Evolutionary conservation across 2,888 invertebrate species (phyloP).

Genomic region (Crematogaster levior): DNA sequence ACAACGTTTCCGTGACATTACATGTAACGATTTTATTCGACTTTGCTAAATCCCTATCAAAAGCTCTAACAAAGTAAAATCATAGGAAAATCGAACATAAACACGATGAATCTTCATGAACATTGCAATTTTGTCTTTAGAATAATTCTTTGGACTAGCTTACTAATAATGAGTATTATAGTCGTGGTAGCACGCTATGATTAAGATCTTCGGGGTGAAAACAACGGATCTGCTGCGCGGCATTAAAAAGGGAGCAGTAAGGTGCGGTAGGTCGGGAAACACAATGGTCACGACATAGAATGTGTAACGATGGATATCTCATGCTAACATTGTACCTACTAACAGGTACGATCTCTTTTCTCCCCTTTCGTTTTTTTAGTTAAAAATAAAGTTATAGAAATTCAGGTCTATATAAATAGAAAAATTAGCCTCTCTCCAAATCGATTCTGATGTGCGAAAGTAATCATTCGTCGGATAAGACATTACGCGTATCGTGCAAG

Average conservation of each 20-base stretch:
- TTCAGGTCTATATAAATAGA: neutral
- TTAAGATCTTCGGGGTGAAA: constrained; percentile 46
- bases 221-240: constrained; percentile 34
- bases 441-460: neutral
- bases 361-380: neutral
- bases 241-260: constrained; percentile 53
- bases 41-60: neutral
- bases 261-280: constrained; percentile 53
- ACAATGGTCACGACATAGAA: constrained; percentile 46
- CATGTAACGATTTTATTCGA: neutral
- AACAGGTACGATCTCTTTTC: constrained; percentile 26
- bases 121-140: constrained; percentile 35
- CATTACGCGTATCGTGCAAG: neutral
- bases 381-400: neutral
- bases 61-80: constrained; percentile 13
- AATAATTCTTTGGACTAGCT: constrained; percentile 8
- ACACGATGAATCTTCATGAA: constrained; percentile 20
- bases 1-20: neutral
- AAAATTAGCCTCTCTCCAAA: neutral
- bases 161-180: constrained; percentile 25
- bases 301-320: constrained; percentile 55
- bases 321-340: constrained; percentile 52
- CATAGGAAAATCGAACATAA: neutral
- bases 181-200: constrained; percentile 27
- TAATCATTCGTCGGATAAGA: neutral